phyloP scores from a whole-genome alignment of 2,797 vertebrate genomes.

The Alcedo atthis region DNA sequence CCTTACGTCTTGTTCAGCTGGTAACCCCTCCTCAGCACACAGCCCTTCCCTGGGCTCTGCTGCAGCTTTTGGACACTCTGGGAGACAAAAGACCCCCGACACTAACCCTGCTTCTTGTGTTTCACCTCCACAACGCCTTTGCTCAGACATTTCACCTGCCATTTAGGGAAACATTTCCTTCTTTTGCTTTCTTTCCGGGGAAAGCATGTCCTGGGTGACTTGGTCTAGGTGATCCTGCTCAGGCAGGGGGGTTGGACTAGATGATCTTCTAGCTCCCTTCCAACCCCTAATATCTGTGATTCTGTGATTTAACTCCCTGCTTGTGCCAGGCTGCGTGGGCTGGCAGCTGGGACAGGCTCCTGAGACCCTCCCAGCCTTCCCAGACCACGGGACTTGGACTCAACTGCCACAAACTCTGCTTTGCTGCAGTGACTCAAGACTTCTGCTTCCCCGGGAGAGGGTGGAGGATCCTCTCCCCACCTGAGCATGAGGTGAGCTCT shows the following conservation, averaged over 20 bases:
- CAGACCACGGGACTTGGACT: neutral
- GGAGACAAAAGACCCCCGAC: rapidly evolving
- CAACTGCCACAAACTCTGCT: neutral
- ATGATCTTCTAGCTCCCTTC: too few species aligned
- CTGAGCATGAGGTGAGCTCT: neutral
- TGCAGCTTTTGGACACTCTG: neutral
- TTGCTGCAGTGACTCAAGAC: neutral
- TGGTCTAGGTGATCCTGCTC: too few species aligned
- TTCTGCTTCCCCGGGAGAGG: neutral
- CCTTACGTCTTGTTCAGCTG: neutral
- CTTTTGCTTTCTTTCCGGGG: neutral
- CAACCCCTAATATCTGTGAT: too few species aligned
- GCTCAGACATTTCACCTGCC: neutral
- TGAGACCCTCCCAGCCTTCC: rapidly evolving
- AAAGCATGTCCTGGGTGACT: neutral
- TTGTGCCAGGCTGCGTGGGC: neutral
- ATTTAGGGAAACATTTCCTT: neutral
- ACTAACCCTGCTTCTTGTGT: neutral
- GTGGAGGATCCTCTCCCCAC: neutral
- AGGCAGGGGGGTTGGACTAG: too few species aligned
- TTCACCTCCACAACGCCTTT: neutral
- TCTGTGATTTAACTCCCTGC: too few species aligned
- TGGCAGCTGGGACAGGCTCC: neutral
- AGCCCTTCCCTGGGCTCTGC: neutral
- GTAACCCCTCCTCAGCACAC: neutral